Evolutionary conservation across 2,888 invertebrate genomes (phyloP).

Genomic region (Dascillus cervinus): DNA sequence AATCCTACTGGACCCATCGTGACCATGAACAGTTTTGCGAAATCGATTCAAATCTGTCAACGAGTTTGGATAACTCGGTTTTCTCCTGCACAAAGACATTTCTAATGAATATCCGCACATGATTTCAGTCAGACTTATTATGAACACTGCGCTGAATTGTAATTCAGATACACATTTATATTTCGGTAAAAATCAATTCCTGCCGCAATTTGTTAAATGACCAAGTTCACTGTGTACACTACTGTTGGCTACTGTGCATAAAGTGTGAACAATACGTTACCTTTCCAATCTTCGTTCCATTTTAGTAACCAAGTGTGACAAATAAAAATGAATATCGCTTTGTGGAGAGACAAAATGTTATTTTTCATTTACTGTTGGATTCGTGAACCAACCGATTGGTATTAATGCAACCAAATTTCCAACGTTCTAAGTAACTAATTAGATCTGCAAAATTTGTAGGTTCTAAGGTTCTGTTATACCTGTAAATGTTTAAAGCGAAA

Average conservation of each 20-base stretch:
- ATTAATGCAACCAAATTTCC: too few species aligned
- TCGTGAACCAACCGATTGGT: too few species aligned
- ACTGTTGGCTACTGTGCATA: constrained; percentile 24
- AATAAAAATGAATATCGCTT: constrained; percentile 17
- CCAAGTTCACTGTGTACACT: constrained; percentile 17
- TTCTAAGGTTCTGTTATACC: too few species aligned
- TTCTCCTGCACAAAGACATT: constrained; percentile 31
- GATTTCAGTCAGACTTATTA: too few species aligned
- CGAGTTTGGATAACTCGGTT: constrained; percentile 35
- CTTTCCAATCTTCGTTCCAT: constrained; percentile 39
- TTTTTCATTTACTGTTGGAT: too few species aligned
- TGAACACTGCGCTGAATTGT: too few species aligned
- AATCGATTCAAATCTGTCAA: constrained; percentile 38
- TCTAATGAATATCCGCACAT: constrained; percentile 12
- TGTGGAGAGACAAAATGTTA: too few species aligned
- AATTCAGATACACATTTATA: too few species aligned
- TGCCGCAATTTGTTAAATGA: constrained; percentile 4
- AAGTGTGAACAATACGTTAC: constrained; percentile 29
- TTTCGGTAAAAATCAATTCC: background rate
- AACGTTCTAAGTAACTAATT: too few species aligned
- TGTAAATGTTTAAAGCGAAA: too few species aligned
- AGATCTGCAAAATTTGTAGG: too few species aligned
- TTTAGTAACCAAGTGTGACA: constrained; percentile 40
- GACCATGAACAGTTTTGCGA: constrained; percentile 39
- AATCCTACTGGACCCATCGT: constrained; percentile 51